These are phyloP conservation scores for Agrotis segetum DNA, from an alignment of 2,888 invertebrate species.

Conservation along the genomic window DNA sequence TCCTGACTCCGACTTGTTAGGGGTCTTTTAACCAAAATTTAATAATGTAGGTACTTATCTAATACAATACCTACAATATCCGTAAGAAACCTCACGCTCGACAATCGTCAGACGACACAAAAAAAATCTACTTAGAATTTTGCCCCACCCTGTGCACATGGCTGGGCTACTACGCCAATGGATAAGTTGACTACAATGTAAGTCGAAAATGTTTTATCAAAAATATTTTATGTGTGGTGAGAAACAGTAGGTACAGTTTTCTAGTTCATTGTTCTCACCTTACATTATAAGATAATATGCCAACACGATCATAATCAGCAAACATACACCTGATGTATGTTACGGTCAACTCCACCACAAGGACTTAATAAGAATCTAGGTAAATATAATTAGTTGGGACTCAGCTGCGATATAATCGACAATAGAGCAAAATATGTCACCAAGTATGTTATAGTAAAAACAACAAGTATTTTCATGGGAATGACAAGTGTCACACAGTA, in stretches of 20 bases:
- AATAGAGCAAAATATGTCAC: conserved; percentile 64
- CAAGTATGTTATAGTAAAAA: conserved; percentile 64
- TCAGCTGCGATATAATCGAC: conserved; percentile 61
- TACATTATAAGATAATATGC: conserved; percentile 36
- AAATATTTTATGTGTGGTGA: not conserved
- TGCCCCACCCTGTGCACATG: too few relatives aligned
- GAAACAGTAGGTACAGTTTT: conserved; percentile 23
- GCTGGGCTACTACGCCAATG: too few relatives aligned
- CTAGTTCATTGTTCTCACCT: conserved; percentile 41
- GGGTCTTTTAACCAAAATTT: too few relatives aligned
- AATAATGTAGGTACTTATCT: too few relatives aligned
- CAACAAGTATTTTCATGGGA: conserved; percentile 70
- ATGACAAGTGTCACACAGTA: conserved; percentile 57
- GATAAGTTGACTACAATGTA: not conserved
- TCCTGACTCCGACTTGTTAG: too few relatives aligned
- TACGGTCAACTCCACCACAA: conserved; percentile 44
- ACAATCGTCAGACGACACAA: too few relatives aligned
- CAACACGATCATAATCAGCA: conserved; percentile 35
- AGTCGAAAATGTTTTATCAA: not conserved
- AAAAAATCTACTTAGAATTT: too few relatives aligned
- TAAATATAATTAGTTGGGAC: conserved; percentile 57
- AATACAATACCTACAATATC: too few relatives aligned
- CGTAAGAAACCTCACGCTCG: too few relatives aligned
- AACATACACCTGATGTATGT: conserved; percentile 36
- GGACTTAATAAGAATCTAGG: conserved; percentile 59